These are phyloP conservation scores for Varanus komodoensis DNA, from an alignment of 2,113 vertebrate species.

Conservation along the genomic window DNA sequence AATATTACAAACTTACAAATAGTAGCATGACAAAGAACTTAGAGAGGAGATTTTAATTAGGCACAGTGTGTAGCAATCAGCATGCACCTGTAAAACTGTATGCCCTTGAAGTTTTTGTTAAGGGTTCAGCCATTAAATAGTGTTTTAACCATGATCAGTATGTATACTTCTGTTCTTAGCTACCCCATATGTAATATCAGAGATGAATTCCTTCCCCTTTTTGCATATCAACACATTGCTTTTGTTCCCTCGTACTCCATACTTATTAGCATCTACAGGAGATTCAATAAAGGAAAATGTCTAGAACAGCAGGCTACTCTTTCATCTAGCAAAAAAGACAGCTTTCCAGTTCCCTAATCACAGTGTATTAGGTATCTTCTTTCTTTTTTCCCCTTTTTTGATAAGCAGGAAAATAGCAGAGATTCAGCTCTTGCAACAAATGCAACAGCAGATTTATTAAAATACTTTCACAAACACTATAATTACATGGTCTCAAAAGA, in stretches of 20 bases:
- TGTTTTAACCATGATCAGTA: slow-evolving; percentile 31
- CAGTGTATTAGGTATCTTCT: slow-evolving; percentile 40
- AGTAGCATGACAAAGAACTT: background rate
- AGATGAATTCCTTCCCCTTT: background rate
- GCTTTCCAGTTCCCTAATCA: slow-evolving; percentile 50
- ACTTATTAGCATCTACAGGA: slow-evolving; percentile 39
- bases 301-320: background rate
- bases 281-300: slow-evolving; percentile 55
- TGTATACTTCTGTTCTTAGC: slow-evolving; percentile 39
- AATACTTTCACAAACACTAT: slow-evolving; percentile 20
- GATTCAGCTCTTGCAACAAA: slow-evolving; percentile 41
- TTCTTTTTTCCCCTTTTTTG: background rate
- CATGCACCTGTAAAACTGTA: slow-evolving; percentile 29
- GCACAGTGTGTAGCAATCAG: background rate
- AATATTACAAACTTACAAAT: background rate
- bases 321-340: slow-evolving; percentile 58
- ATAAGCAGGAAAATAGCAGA: slow-evolving; percentile 51
- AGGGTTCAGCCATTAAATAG: slow-evolving; percentile 12
- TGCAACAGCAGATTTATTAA: background rate
- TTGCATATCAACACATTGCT: slow-evolving; percentile 27
- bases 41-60: slow-evolving; percentile 16
- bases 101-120: slow-evolving; percentile 23
- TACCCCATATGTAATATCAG: slow-evolving; percentile 14
- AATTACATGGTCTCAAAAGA: slow-evolving; percentile 60
- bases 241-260: slow-evolving; percentile 35